A percentile compares a stretch with the other conserved stretches of the same genome.
Conservation (phyloP, 92 coral and sea anemone genomes). For the Parazoanthus swiftii region DNA sequence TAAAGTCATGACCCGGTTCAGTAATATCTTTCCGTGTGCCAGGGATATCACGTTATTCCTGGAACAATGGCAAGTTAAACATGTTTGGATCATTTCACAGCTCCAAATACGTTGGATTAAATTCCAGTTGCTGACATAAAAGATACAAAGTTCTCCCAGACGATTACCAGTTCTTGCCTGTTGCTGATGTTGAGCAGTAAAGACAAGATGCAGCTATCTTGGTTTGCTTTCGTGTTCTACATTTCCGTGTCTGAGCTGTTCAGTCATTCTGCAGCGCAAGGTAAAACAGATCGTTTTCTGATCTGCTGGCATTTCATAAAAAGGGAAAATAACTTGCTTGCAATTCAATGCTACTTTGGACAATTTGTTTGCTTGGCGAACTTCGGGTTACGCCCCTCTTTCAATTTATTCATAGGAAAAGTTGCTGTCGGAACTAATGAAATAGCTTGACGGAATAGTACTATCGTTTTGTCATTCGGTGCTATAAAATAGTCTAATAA, state of each 20-base stretch:
- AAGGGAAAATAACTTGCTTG: background rate
- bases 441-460: too few relatives aligned
- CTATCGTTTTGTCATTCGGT: background rate
- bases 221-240: background rate
- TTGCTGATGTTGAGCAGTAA: background rate
- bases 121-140: constrained; percentile 2
- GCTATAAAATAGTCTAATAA: background rate
- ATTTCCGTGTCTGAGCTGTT: background rate
- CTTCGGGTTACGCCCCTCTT: background rate
- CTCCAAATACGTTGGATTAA: background rate
- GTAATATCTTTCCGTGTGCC: background rate
- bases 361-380: background rate
- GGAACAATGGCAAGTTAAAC: background rate
- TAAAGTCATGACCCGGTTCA: background rate
- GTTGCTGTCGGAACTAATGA: background rate
- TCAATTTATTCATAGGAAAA: background rate
- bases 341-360: background rate
- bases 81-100: background rate
- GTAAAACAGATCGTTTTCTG: background rate
- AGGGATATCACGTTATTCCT: background rate
- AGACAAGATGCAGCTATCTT: background rate
- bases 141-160: background rate
- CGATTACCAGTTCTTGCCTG: background rate
- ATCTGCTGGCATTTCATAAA: background rate
- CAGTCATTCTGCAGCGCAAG: background rate